Evolutionary conservation across 2,888 invertebrate genomes (phyloP), one percentile per base, ranked within the genome.

Genomic region (Disparrhopalites patrizii): DNA sequence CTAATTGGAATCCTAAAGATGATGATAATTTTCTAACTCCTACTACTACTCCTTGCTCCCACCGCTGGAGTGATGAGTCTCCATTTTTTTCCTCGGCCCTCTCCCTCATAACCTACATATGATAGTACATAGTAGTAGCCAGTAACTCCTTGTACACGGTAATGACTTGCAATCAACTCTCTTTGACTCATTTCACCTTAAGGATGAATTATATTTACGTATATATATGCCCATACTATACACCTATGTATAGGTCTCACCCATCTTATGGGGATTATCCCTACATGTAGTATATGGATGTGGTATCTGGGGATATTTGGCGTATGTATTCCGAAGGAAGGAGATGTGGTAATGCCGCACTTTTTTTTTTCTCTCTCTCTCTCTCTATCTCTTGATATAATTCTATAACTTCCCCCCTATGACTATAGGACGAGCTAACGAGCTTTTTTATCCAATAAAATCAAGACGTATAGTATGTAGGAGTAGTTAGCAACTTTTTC

Each of bases 1-100:
- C 73, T 73, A 73, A 73, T 73, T 73, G 73, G 72, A 73, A 73
- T 73, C 72, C 71, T 67, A 63, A 68, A 66, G 47, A 66, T 58
- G 47, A 62, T 54, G 60, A 68, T 66, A 27, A 40, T 43, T 58
- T 58, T 56, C 47, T 15, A 54, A 40, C 58, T 65, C 65, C 57
- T 58, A 50, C 54, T 60, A n/a, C n/a, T n/a, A n/a, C n/a, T n/a
- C n/a, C n/a, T n/a, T n/a, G n/a, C n/a, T n/a, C n/a, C n/a, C n/a
- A n/a, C n/a, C n/a, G n/a, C n/a, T n/a, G n/a, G n/a, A n/a, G n/a
- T n/a, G n/a, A n/a, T n/a, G n/a, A n/a, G n/a, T n/a, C n/a, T n/a
- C n/a, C n/a, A n/a, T n/a, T n/a, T n/a, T n/a, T n/a, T n/a, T n/a
- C n/a, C n/a, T n/a, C n/a, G n/a, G n/a, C n/a, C n/a, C n/a, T n/a